A percentile compares a stretch with the other conserved stretches of the same genome.
Evolutionary conservation across 2,797 vertebrate species (phyloP).

Genomic region (Protosalanx chinensis): DNA sequence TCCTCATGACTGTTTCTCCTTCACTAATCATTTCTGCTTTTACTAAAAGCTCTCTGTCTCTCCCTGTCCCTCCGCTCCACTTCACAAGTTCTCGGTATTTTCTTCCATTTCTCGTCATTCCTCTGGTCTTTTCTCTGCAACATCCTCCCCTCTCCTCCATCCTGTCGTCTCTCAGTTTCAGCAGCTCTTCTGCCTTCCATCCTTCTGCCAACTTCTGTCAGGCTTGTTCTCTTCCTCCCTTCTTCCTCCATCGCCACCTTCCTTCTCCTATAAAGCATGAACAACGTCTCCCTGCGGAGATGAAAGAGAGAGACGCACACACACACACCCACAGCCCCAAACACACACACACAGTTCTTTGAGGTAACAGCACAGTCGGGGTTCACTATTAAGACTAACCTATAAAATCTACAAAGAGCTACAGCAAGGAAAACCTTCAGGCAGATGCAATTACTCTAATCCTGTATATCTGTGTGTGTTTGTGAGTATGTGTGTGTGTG

Average conservation of each 20-base stretch:
- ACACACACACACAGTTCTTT: slow-evolving; percentile 19
- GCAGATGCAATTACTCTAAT: slow-evolving; percentile 53
- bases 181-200: no score
- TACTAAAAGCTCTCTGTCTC: neutral
- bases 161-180: slow-evolving; percentile 22
- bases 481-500: slow-evolving; percentile 30
- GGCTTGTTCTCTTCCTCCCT: no score
- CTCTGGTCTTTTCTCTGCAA: no score
- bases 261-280: slow-evolving; percentile 54
- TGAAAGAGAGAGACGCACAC: slow-evolving; percentile 58
- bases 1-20: neutral
- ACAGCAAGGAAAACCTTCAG: slow-evolving; percentile 38
- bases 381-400: slow-evolving; percentile 47
- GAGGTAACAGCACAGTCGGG: slow-evolving; percentile 38
- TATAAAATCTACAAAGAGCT: slow-evolving; percentile 70
- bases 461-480: slow-evolving; percentile 32
- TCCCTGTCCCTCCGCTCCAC: neutral
- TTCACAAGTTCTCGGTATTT: neutral
- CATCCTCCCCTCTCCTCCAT: slow-evolving; percentile 18
- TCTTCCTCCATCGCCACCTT: slow-evolving; percentile 15
- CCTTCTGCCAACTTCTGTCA: no score
- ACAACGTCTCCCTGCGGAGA: slow-evolving; percentile 60
- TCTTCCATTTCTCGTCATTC: neutral
- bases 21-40: neutral
- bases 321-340: slow-evolving; percentile 3